phyloP scores from a whole-genome alignment of 2,888 invertebrate species.

The Sycophila texana region DNA sequence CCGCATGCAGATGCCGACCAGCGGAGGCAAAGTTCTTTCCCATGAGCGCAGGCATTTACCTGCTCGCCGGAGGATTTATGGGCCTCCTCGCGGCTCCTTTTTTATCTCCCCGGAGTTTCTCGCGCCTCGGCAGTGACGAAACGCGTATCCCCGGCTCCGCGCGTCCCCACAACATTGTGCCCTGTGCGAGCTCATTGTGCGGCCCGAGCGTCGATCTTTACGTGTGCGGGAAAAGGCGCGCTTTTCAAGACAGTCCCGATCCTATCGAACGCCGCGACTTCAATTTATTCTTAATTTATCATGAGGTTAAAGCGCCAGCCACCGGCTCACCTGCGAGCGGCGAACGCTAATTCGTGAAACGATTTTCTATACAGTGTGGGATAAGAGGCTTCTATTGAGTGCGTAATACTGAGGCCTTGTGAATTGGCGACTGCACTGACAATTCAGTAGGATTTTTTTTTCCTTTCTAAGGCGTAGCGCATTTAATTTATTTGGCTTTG shows the following conservation, averaged over 20 bases:
- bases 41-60: conserved; percentile 30
- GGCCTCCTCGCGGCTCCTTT: conserved; percentile 21
- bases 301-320: not conserved
- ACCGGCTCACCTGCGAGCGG: too few relatives aligned
- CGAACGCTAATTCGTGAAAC: too few relatives aligned
- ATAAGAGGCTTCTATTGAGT: too few relatives aligned
- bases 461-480: too few relatives aligned
- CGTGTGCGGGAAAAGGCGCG: not conserved
- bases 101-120: not conserved
- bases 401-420: too few relatives aligned
- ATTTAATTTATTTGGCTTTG: too few relatives aligned
- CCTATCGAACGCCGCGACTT: not conserved
- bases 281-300: conserved; percentile 15
- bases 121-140: not conserved
- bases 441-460: too few relatives aligned
- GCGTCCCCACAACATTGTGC: not conserved
- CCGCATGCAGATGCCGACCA: not conserved
- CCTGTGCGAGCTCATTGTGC: not conserved
- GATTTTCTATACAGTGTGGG: too few relatives aligned
- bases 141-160: not conserved
- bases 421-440: too few relatives aligned
- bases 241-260: not conserved
- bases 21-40: conserved; percentile 25
- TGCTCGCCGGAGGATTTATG: conserved; percentile 19
- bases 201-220: too few relatives aligned